Conservation (phyloP, 2,797 vertebrate species). For the Amazona ochrocephala region DNA sequence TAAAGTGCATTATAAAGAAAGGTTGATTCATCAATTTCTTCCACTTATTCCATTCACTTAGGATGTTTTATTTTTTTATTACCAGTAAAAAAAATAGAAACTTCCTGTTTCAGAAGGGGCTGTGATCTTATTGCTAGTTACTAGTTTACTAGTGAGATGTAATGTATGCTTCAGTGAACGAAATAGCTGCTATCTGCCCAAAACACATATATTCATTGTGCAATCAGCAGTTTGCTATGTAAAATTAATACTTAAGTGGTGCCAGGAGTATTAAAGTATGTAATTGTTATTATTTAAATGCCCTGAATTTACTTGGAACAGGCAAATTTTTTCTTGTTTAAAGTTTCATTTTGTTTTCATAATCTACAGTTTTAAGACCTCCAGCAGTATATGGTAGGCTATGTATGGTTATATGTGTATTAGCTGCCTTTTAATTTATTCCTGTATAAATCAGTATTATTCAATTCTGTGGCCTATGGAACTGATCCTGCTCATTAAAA, state of each 20-base stretch:
- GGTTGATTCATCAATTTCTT: conserved; percentile 21
- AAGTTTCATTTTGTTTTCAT: conserved; percentile 26
- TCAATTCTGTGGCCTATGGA: conserved; percentile 6
- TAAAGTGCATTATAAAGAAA: not conserved
- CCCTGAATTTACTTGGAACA: conserved; percentile 43
- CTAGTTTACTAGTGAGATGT: conserved; percentile 7
- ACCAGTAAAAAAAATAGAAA: not conserved
- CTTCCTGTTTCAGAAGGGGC: not conserved
- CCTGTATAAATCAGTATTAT: not conserved
- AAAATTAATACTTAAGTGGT: conserved; percentile 67
- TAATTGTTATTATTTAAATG: conserved; percentile 70
- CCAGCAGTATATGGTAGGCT: not conserved
- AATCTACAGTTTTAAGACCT: conserved; percentile 15
- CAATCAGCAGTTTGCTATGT: conserved; percentile 50
- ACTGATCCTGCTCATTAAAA: conserved; percentile 17
- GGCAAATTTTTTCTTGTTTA: conserved; percentile 31
- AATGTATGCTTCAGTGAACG: conserved; percentile 21
- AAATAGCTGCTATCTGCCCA: conserved; percentile 52
- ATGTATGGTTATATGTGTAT: not conserved
- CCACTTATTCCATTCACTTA: conserved; percentile 10
- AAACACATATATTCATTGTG: conserved; percentile 54
- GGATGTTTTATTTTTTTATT: conserved; percentile 51
- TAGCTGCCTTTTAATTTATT: conserved; percentile 46
- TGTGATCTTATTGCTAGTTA: conserved; percentile 9
- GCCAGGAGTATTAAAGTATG: conserved; percentile 31